Percentiles rank a stretch among this genome's conserved stretches.
phyloP scores from a whole-genome alignment of 1,140 invertebrate species.

The Drosophila auraria region DNA sequence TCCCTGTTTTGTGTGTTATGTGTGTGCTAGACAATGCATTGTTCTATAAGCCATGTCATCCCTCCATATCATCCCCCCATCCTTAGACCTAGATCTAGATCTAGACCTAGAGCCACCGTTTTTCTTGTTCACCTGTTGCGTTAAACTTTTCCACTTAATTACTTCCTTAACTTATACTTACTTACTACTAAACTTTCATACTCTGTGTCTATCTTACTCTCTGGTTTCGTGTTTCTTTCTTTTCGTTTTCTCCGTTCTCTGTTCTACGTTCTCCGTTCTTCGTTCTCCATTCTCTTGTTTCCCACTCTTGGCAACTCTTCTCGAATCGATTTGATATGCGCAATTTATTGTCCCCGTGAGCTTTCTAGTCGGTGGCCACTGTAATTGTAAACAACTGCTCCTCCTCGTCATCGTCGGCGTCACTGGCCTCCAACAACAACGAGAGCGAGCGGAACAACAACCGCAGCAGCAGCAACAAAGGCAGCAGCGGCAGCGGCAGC shows the following conservation, averaged over 20 bases:
- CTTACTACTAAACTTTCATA: conserved; percentile 53
- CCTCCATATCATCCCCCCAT: conserved; percentile 6
- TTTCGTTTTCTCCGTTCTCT: conserved; percentile 68
- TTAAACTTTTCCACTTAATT: conserved; percentile 44
- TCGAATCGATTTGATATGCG: conserved; percentile 54
- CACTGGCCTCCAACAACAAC: conserved; percentile 56
- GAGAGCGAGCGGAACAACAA: conserved; percentile 51
- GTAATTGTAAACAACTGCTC: conserved; percentile 55
- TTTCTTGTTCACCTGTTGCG: conserved; percentile 49
- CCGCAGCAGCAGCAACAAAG: conserved; percentile 32
- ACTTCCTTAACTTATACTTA: conserved; percentile 30
- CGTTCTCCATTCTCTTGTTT: conserved; percentile 39
- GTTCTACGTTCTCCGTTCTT: conserved; percentile 47
- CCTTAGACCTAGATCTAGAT: conserved; percentile 6
- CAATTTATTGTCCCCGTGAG: conserved; percentile 57
- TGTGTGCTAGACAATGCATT: conserved; percentile 44
- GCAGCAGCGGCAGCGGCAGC: conserved; percentile 36
- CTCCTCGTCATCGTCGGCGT: conserved; percentile 13
- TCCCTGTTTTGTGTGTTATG: conserved; percentile 35
- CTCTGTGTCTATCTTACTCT: conserved; percentile 71
- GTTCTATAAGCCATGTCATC: conserved; percentile 35
- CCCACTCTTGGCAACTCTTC: conserved; percentile 48
- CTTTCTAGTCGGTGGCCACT: conserved; percentile 70
- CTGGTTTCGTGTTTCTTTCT: conserved; percentile 69
- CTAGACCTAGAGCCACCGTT: conserved; percentile 11